Conservation (phyloP, 2,797 vertebrate species). For the Chaetophractus vellerosus region DNA sequence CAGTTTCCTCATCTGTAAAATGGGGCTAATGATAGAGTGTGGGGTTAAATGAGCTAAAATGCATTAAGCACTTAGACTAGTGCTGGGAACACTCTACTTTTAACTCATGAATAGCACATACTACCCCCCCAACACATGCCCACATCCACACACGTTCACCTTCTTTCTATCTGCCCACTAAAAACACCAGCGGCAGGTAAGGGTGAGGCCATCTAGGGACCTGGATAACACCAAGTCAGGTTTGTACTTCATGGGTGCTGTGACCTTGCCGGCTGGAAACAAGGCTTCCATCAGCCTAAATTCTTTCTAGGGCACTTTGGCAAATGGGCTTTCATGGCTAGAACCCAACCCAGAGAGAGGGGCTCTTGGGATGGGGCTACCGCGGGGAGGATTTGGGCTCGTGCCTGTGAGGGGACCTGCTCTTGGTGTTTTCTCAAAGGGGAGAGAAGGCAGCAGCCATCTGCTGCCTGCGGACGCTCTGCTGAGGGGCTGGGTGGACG, state of each 20-base stretch:
- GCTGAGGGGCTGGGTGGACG: background rate
- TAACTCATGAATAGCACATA: background rate
- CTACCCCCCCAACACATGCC: background rate
- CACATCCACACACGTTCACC: background rate
- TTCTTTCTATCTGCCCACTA: background rate
- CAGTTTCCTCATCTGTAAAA: background rate
- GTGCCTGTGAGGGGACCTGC: rapidly evolving
- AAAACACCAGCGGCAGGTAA: background rate
- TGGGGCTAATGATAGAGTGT: background rate
- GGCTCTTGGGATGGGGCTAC: background rate
- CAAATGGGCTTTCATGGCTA: background rate
- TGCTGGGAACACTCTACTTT: background rate
- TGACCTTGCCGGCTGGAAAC: background rate
- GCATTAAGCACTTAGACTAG: background rate
- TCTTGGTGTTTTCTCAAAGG: background rate
- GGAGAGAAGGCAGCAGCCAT: background rate
- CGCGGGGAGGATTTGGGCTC: background rate
- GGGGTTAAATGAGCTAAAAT: background rate
- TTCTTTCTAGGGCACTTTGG: background rate
- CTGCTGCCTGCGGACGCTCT: too few relatives aligned
- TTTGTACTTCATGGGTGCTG: background rate
- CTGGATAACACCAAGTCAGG: background rate
- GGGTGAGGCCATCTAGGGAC: background rate
- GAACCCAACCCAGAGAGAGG: background rate
- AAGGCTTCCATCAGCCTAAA: background rate